Base-by-base conservation (phyloP, 2,888 invertebrate genomes). In the Folsomia manolachei region DNA sequence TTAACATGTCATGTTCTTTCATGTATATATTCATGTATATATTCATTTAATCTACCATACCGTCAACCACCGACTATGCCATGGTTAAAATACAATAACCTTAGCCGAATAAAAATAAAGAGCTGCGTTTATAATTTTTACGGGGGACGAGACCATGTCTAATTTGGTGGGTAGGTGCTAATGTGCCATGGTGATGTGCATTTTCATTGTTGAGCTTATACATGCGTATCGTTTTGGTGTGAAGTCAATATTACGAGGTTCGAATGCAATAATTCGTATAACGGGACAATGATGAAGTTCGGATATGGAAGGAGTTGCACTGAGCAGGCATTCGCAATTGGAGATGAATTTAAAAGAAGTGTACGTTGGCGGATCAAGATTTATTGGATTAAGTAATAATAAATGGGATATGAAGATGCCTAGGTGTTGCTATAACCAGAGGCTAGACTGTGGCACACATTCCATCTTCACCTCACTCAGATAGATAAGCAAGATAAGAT, bases 151-250 rank as follows among this genome's bases (percentile, higher is more conserved):
- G 24, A 23, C 63, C 63, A 24, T 63, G 63, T 63, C 63, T 24
- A 63, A 63, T 63, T 63, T 63, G 24, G 63, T 60, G 60, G 60
- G 19, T 60, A 19, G 23, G 60, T 60, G 39, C 39, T 39, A 39
- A 39, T 39, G 39, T 39, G 39, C 39, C 39, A 14, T 39, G 39
- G 14, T 4, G 39, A 9, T 39, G 39, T 39, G 39, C 39, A 39
- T 39, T 39, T 39, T 4, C 39, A 39, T 39, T 39, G 39, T 14
- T 39, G 14, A n/a, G n/a, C n/a, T n/a, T n/a, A n/a, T n/a, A n/a
- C n/a, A n/a, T n/a, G n/a, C n/a, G n/a, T n/a, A n/a, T n/a, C n/a
- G n/a, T n/a, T n/a, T 39, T 14, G 4, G 39, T 39, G 39, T 4
- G 39, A 14, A 39, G 39, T 39, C 4, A 39, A 39, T 9, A 39